Base-by-base conservation (phyloP, 2,888 invertebrate species). In the Drosophila prolongata region DNA sequence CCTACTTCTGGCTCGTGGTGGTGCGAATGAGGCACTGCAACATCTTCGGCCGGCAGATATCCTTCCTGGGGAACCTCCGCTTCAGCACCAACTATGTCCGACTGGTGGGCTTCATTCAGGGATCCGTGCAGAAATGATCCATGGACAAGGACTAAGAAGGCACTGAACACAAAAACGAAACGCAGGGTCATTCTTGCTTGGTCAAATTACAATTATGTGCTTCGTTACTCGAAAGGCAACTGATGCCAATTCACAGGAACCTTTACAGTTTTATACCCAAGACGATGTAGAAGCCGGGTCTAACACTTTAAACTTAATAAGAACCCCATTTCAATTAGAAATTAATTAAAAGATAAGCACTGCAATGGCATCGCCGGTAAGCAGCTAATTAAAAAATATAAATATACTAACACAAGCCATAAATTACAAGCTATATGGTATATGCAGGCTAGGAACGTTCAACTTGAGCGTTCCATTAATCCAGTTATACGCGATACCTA, bases 311-410 rank as follows among this genome's bases (percentile, higher is more conserved):
- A 43, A 27, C 42, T 56, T 72, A 47, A 50, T 56, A 56, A 56
- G 47, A 57, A 56, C 34, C 37, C 56, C 52, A 52, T 72, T 61
- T 50, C 44, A 72, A 65, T 65, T 65, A 62, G 50, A 56, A 72
- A 62, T 57, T 67, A 75, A 74, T 75, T 74, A 74, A 67, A 75
- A 74, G 75, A 61, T 75, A 74, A 74, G 74, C 74, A 66, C 40
- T 40, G 56, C 50, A 67, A 75, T 73, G 40, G 38, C 65, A 40
- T 50, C 30, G 27, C 37, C 13, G 27, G 38, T 42, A 42, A 42
- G 61, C 40, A 43, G 13, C 30, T 38, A 57, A 49, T 52, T 50
- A 56, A 60, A 73, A 54, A 66, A 58, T 42, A 50, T 35, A 64
- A 72, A 72, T 56, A 44, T 38, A 30, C 38, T 24, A 40, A 53